Evolutionary conservation across 35 echinoderm and acorn worm genomes (phyloP).

Genomic region (Apostichopus californicus): DNA sequence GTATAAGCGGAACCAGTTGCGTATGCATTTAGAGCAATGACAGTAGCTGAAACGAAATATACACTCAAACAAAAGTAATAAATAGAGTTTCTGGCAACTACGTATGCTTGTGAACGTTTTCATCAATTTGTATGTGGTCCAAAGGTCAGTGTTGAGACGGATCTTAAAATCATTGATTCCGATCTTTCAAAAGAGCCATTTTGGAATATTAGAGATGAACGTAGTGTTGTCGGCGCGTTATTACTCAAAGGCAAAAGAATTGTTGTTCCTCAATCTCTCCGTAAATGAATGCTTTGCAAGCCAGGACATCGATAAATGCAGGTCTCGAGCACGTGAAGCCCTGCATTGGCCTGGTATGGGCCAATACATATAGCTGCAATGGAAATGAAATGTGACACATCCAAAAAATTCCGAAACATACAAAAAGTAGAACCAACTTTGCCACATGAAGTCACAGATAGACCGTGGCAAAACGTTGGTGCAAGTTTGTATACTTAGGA

Average conservation of each 20-base stretch:
- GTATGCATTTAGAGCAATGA: slow-evolving; percentile 22
- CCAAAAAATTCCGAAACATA: background rate
- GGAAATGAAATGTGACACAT: slow-evolving; percentile 12
- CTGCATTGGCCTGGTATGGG: background rate
- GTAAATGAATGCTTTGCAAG: no score
- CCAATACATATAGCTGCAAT: slow-evolving; percentile 27
- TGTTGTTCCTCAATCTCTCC: no score
- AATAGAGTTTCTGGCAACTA: background rate
- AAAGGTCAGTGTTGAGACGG: slow-evolving; percentile 17
- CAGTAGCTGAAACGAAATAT: slow-evolving; percentile 5
- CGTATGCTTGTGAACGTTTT: slow-evolving; percentile 54
- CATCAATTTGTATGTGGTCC: slow-evolving; percentile 42
- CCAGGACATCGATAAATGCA: slow-evolving; percentile 25
- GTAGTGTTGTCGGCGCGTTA: no score
- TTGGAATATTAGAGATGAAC: background rate
- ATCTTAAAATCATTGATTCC: slow-evolving; percentile 52
- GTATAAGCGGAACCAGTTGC: no score
- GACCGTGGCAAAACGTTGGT: slow-evolving; percentile 53
- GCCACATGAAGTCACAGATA: slow-evolving; percentile 27
- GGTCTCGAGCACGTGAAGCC: slow-evolving; percentile 31
- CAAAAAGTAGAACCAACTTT: background rate
- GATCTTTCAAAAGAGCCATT: slow-evolving; percentile 45
- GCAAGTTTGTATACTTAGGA: slow-evolving; percentile 24
- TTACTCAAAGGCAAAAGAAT: no score
- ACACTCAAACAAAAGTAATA: slow-evolving; percentile 6